phyloP scores from a whole-genome alignment of 2,888 invertebrate genomes.

The Cryptophagus acutangulus region DNA sequence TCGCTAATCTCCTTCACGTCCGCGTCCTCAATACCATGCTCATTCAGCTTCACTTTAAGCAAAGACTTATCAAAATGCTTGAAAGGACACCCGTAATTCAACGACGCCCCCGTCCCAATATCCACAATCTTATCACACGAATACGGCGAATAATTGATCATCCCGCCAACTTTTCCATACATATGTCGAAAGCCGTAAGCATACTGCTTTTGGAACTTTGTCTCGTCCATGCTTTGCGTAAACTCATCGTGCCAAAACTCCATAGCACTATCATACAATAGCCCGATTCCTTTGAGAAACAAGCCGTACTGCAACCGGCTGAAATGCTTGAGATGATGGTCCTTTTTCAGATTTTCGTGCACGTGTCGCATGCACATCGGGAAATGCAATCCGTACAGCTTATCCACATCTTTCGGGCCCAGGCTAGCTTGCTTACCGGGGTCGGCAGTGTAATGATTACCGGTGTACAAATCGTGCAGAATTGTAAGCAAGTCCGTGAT shows the following conservation, averaged over 20 bases:
- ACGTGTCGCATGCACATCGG: conserved; percentile 95
- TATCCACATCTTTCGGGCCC: conserved; percentile 55
- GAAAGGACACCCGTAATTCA: conserved; percentile 93
- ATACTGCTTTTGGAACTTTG: conserved; percentile 90
- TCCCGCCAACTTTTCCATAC: conserved; percentile 93
- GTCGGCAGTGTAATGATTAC: conserved; percentile 67
- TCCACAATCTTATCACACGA: conserved; percentile 91
- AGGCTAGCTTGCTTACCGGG: conserved; percentile 30
- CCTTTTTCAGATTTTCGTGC: conserved; percentile 70
- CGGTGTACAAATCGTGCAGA: conserved; percentile 78
- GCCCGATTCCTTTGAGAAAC: conserved; percentile 81
- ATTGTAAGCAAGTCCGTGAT: conserved; percentile 67
- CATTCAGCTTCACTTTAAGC: conserved; percentile 67
- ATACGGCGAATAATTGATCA: conserved; percentile 82
- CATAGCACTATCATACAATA: conserved; percentile 84
- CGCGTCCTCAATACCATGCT: conserved; percentile 59
- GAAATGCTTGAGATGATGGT: conserved; percentile 86
- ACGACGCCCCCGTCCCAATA: conserved; percentile 67
- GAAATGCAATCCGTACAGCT: conserved; percentile 76
- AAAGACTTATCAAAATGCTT: conserved; percentile 69
- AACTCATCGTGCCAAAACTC: conserved; percentile 91
- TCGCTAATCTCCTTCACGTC: conserved; percentile 68
- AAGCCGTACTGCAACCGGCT: conserved; percentile 89
- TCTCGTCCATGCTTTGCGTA: conserved; percentile 73
- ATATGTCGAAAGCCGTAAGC: conserved; percentile 87